Percentiles rank a stretch among this genome's conserved stretches.
These are phyloP conservation scores for Corythaixoides concolor DNA, from an alignment of 2,113 vertebrate species.

Conservation along the genomic window DNA sequence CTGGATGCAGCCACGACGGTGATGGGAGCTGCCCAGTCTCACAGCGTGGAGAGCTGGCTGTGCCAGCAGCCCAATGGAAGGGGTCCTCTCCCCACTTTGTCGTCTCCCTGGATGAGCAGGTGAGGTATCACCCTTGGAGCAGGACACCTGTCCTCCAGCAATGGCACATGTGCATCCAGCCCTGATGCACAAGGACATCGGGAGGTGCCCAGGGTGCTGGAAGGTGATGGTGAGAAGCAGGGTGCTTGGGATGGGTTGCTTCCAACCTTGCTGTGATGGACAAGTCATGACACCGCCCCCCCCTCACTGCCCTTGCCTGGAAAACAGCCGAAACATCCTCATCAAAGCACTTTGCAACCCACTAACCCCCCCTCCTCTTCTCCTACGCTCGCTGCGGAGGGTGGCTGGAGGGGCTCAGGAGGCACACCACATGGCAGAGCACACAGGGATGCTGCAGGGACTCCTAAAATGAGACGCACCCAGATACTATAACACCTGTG, in stretches of 20 bases:
- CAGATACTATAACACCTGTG: not conserved
- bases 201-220: not conserved
- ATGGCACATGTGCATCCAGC: not conserved
- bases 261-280: not conserved
- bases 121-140: not conserved
- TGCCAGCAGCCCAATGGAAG: not conserved
- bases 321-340: not conserved
- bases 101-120: not conserved
- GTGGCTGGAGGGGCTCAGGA: not conserved
- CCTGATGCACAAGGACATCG: not conserved
- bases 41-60: accelerated
- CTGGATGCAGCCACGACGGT: accelerated
- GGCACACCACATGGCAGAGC: not conserved
- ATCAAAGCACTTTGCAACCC: not conserved
- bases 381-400: not conserved
- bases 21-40: not conserved
- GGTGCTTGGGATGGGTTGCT: not conserved
- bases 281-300: not conserved
- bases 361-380: not conserved
- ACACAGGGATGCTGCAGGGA: not conserved
- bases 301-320: not conserved
- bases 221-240: not conserved
- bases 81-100: not conserved
- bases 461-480: not conserved
- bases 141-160: not conserved